These are phyloP conservation scores for Phoeniculus purpureus DNA, from an alignment of 2,797 vertebrate genomes.

Conservation along the genomic window DNA sequence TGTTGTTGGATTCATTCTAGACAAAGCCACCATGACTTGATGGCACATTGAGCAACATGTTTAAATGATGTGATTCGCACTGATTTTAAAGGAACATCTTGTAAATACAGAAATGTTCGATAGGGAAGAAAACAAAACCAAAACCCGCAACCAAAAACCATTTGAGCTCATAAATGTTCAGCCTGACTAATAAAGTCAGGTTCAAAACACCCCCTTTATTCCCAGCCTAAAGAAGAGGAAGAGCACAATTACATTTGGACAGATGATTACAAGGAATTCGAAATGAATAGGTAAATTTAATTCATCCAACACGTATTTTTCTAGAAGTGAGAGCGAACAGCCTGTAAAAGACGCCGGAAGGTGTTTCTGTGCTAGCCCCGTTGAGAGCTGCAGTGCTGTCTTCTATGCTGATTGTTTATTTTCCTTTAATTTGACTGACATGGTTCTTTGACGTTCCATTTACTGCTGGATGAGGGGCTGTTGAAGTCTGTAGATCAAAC, in stretches of 20 bases:
- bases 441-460: slow-evolving; percentile 78
- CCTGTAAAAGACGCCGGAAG: background rate
- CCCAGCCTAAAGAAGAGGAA: background rate
- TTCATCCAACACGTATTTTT: slow-evolving; percentile 37
- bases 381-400: slow-evolving; percentile 32
- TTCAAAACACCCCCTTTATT: slow-evolving; percentile 25
- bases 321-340: background rate
- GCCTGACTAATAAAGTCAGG: background rate
- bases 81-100: slow-evolving; percentile 16
- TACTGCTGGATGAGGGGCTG: slow-evolving; percentile 79
- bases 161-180: too few species aligned
- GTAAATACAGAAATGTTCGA: background rate
- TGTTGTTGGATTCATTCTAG: background rate
- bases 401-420: background rate
- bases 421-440: slow-evolving; percentile 67
- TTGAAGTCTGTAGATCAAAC: slow-evolving; percentile 85
- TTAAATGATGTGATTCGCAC: background rate
- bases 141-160: background rate
- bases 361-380: background rate
- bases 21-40: background rate
- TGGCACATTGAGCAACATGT: background rate
- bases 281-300: slow-evolving; percentile 39
- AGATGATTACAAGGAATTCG: slow-evolving; percentile 40
- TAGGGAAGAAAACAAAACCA: background rate
- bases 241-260: slow-evolving; percentile 52